Percentiles rank a stretch among this genome's conserved stretches.
These are phyloP conservation scores for Asarcornis scutulata DNA, from an alignment of 2,113 vertebrate species.

Conservation along the genomic window DNA sequence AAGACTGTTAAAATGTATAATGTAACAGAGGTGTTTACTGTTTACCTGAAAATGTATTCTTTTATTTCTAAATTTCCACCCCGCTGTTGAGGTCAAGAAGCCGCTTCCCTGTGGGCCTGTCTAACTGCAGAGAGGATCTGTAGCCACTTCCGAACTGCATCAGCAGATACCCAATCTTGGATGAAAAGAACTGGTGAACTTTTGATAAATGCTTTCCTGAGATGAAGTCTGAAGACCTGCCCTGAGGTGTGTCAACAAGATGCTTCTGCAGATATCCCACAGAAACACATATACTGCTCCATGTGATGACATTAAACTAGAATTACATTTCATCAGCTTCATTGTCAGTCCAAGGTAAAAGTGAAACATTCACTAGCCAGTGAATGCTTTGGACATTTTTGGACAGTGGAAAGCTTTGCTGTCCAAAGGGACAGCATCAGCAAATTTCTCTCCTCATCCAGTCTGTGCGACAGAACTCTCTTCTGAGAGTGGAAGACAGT, in stretches of 20 bases:
- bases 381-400: too few relatives aligned
- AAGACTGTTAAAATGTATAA: not conserved
- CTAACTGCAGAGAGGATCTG: slow-evolving; percentile 30
- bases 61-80: not conserved
- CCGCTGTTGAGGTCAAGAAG: slow-evolving; percentile 40
- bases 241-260: slow-evolving; percentile 65
- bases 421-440: not conserved
- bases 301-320: not conserved
- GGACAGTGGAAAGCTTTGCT: too few relatives aligned
- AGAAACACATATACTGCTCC: slow-evolving; percentile 22
- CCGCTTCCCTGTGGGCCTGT: slow-evolving; percentile 45
- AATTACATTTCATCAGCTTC: not conserved
- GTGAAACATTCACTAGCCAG: not conserved
- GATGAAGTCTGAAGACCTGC: slow-evolving; percentile 70
- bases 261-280: slow-evolving; percentile 28
- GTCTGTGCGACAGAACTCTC: rapidly evolving
- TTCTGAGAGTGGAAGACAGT: not conserved
- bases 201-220: slow-evolving; percentile 81
- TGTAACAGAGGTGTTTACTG: not conserved
- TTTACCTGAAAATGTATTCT: not conserved
- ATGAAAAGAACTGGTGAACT: slow-evolving; percentile 81
- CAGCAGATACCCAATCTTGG: slow-evolving; percentile 81
- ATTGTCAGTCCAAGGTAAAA: not conserved
- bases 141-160: slow-evolving; percentile 38
- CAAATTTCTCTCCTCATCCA: not conserved